Percentiles rank a stretch among this genome's conserved stretches.
These are phyloP conservation scores for Brienomyrus brachyistius DNA, from an alignment of 2,113 vertebrate species.

Conservation along the genomic window DNA sequence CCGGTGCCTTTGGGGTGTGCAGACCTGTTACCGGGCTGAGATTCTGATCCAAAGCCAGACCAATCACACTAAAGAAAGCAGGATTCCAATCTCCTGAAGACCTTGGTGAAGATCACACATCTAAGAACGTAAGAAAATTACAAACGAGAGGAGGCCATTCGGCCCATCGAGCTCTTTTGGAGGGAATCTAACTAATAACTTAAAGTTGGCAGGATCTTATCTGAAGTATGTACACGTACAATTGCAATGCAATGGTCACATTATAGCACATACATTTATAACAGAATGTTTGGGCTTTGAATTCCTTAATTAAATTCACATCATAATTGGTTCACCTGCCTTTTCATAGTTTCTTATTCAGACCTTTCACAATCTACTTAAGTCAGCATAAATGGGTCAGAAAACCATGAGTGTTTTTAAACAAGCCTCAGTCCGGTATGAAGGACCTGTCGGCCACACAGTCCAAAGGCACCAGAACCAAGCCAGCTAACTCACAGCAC, in stretches of 20 bases:
- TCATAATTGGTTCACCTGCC: background rate
- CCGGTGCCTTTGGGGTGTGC: background rate
- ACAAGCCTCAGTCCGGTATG: background rate
- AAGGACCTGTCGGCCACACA: background rate
- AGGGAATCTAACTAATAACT: too few relatives aligned
- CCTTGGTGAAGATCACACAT: background rate
- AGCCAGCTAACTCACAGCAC: slow-evolving; percentile 4
- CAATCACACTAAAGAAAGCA: background rate
- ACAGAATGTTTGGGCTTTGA: background rate
- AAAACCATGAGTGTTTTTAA: background rate
- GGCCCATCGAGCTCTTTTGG: too few relatives aligned
- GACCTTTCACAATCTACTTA: background rate
- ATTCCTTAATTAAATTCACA: background rate
- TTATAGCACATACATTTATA: background rate
- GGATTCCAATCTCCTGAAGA: background rate
- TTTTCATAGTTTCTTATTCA: background rate
- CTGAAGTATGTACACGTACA: background rate
- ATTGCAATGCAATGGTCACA: background rate
- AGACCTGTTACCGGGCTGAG: background rate
- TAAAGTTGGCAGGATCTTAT: background rate
- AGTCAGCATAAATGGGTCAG: background rate
- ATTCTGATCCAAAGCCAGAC: background rate
- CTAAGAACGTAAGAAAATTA: too few relatives aligned
- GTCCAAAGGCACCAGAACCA: background rate
- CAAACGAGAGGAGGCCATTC: too few relatives aligned